Percentiles rank a stretch among this genome's conserved stretches.
Evolutionary conservation across 2,888 invertebrate genomes (phyloP).

Genomic region (Halocaridina rubra): DNA sequence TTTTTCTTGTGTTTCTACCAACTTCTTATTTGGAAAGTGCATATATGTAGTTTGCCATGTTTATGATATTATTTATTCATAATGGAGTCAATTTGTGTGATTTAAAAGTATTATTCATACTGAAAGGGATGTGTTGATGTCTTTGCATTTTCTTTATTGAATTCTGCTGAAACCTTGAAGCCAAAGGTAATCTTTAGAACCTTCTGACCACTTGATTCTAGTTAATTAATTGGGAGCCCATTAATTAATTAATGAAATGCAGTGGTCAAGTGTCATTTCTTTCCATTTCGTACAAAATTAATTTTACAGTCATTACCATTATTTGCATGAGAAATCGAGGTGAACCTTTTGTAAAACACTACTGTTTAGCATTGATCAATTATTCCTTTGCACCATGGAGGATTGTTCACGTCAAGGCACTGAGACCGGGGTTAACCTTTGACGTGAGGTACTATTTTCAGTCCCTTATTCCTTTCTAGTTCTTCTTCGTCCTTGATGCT

Average conservation of each 20-base stretch:
- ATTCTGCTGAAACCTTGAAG: slow-evolving; percentile 16
- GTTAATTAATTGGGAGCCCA: too few relatives aligned
- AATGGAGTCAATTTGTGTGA: too few relatives aligned
- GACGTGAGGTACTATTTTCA: slow-evolving; percentile 51
- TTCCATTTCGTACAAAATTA: slow-evolving; percentile 2
- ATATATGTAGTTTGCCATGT: too few relatives aligned
- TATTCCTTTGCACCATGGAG: slow-evolving; percentile 57
- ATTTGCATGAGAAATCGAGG: slow-evolving; percentile 3
- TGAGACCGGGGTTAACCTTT: slow-evolving; percentile 51
- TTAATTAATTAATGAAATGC: too few relatives aligned
- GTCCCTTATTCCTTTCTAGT: too few relatives aligned
- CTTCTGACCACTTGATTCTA: background rate
- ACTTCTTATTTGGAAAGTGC: too few relatives aligned
- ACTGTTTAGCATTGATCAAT: slow-evolving; percentile 27
- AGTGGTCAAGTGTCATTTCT: background rate
- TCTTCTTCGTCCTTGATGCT: too few relatives aligned
- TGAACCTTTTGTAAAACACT: background rate
- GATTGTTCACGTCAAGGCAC: slow-evolving; percentile 59
- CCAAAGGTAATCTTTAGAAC: background rate
- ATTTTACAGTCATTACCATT: background rate
- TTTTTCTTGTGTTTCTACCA: too few relatives aligned
- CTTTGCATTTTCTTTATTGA: slow-evolving; percentile 15
- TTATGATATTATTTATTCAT: too few relatives aligned
- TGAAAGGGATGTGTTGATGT: slow-evolving; percentile 27
- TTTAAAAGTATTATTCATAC: too few relatives aligned